These are phyloP conservation scores for Andrena haemorrhoa DNA, from an alignment of 2,888 invertebrate species.

Conservation along the genomic window DNA sequence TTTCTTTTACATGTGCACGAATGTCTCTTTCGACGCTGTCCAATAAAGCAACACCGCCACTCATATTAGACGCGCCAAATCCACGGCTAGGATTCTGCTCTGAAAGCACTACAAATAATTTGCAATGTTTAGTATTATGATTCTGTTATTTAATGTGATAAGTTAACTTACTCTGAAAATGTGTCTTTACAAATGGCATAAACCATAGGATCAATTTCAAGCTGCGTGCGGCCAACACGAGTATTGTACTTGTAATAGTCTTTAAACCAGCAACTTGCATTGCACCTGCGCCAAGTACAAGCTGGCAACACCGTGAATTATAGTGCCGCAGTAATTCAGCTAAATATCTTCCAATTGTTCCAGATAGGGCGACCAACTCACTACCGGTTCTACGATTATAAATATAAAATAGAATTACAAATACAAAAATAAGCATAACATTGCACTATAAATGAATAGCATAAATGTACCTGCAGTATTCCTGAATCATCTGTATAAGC, in stretches of 20 bases:
- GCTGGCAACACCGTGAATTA: conserved; percentile 95
- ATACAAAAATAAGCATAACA: conserved; percentile 10
- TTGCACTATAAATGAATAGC: not conserved
- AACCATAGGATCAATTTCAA: conserved; percentile 93
- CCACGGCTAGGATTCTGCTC: conserved; percentile 80
- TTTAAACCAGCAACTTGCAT: conserved; percentile 96
- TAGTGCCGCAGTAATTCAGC: conserved; percentile 95
- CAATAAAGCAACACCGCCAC: conserved; percentile 84
- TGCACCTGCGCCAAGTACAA: conserved; percentile 98
- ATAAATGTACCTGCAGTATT: conserved; percentile 91
- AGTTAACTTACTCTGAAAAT: conserved; percentile 87
- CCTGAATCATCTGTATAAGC: conserved; percentile 95
- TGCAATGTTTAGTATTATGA: conserved; percentile 1
- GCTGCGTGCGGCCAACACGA: conserved; percentile 94
- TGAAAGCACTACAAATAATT: conserved; percentile 73
- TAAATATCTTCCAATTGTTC: conserved; percentile 93
- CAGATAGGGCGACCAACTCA: conserved; percentile 91
- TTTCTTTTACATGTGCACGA: conserved; percentile 95
- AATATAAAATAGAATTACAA: not conserved
- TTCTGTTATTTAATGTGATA: not conserved
- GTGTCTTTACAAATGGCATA: conserved; percentile 89
- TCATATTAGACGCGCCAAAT: conserved; percentile 74
- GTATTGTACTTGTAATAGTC: conserved; percentile 97
- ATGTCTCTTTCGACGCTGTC: conserved; percentile 92
- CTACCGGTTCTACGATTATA: conserved; percentile 78